Evolutionary conservation across 2,888 invertebrate genomes (phyloP), one percentile per base, ranked within the genome.

Genomic region (Patella ulyssiponensis): DNA sequence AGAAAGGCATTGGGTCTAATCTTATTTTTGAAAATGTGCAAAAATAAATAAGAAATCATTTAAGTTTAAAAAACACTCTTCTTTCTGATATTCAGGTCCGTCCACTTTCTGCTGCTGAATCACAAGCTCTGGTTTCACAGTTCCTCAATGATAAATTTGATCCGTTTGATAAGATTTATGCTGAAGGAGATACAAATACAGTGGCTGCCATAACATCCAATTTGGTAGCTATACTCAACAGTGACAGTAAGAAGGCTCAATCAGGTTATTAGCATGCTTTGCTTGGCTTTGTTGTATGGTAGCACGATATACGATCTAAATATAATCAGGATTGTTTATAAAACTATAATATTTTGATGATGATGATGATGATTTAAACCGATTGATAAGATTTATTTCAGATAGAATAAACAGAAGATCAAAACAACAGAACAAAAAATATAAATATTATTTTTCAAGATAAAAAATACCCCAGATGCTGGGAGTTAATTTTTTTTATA

Each of bases 241-340:
- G 77, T 70, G 83, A 83, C 73, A 83, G 86, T 83, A 84, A 83
- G 81, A 54, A 52, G 27, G 81, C 75, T 70, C 74, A 77, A 51
- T 58, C 80, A 84, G 86, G 87, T 85, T 77, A 64, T 64, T 64
- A 64, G 64, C 64, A 64, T 83, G 82, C 83, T 81, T 82, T 83
- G 69, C 70, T 53, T 71, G 71, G 78, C 77, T 77, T 80, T 23
- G 73, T 71, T 76, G 69, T 73, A 44, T 44, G 44, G 44, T 44
- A 44, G 44, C 44, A 44, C 44, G 0, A 44, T 44, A 44, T 44
- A 9, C 0, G 44, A 44, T 44, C 44, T 44, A 44, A 44, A 44
- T 44, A 44, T 44, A 44, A 44, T 44, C 44, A 7, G 44, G 44
- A 44, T 44, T 44, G 9, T 44, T 44, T 44, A 44, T 1, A 44